phyloP scores from a whole-genome alignment of 2,113 vertebrate species.

The Deroptyus accipitrinus region DNA sequence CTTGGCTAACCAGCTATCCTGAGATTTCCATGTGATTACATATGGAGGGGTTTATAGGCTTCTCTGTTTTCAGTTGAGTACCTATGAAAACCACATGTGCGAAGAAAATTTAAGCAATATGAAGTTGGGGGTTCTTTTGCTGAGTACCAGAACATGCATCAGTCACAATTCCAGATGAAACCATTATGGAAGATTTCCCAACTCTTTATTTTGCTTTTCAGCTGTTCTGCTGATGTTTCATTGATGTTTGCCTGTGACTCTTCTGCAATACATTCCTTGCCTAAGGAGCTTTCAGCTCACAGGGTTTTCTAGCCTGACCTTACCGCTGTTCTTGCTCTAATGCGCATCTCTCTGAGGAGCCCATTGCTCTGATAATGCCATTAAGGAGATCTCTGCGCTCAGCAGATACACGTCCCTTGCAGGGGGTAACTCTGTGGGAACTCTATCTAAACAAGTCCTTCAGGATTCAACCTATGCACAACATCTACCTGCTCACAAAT shows the following conservation, averaged over 20 bases:
- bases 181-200: not conserved
- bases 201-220: not conserved
- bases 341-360: not conserved
- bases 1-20: not conserved
- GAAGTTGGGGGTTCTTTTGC: not conserved
- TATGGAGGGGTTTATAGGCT: not conserved
- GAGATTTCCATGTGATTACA: not conserved
- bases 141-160: not conserved
- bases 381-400: not conserved
- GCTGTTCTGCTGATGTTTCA: not conserved
- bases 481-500: not conserved
- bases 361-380: not conserved
- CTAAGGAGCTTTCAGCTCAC: not conserved
- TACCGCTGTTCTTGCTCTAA: not conserved
- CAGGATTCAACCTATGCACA: not conserved
- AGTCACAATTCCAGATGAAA: not conserved
- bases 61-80: slow-evolving; percentile 4
- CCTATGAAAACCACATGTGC: slow-evolving; percentile 11
- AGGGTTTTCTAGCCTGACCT: not conserved
- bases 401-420: not conserved
- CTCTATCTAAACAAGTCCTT: not conserved
- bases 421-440: not conserved
- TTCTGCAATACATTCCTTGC: not conserved
- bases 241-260: not conserved
- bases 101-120: not conserved